Evolutionary conservation across 1,140 invertebrate genomes (phyloP).

Genomic region (Drosophila dunni): DNA sequence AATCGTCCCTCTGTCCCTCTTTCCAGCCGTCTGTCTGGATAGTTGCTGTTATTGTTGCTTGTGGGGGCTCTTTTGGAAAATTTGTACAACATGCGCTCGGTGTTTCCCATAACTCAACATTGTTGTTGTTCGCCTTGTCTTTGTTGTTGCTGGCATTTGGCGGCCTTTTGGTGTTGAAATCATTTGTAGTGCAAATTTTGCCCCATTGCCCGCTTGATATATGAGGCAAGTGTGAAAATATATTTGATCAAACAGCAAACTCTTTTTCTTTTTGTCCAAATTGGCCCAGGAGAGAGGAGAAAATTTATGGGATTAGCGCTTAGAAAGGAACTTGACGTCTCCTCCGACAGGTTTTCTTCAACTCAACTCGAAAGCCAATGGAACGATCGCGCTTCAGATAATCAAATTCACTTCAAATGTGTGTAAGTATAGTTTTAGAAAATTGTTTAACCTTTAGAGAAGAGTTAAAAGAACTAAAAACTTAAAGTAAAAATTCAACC

Average conservation of each 20-base stretch:
- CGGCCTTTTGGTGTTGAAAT: slow-evolving; percentile 81
- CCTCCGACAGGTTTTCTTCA: slow-evolving; percentile 26
- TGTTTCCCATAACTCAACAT: slow-evolving; percentile 81
- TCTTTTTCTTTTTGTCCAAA: slow-evolving; percentile 33
- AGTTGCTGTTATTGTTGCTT: slow-evolving; percentile 42
- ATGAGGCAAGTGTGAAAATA: slow-evolving; percentile 83
- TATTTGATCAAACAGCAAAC: slow-evolving; percentile 78
- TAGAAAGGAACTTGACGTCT: slow-evolving; percentile 58
- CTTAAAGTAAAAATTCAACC: too few relatives aligned
- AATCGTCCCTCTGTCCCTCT: slow-evolving; percentile 11
- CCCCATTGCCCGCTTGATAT: slow-evolving; percentile 70
- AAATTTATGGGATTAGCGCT: slow-evolving; percentile 62
- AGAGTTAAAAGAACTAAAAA: too few relatives aligned
- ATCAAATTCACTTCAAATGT: not conserved
- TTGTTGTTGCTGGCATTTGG: slow-evolving; percentile 41
- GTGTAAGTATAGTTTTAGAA: too few relatives aligned
- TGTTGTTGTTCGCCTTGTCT: slow-evolving; percentile 13
- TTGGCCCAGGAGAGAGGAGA: slow-evolving; percentile 45
- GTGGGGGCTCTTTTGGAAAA: slow-evolving; percentile 53
- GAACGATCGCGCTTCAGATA: slow-evolving; percentile 9
- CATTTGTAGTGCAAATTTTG: slow-evolving; percentile 83
- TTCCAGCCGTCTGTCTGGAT: slow-evolving; percentile 10
- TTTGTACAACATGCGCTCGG: slow-evolving; percentile 76
- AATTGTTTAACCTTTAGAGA: too few relatives aligned
- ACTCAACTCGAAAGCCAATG: slow-evolving; percentile 17